These are phyloP conservation scores for Pristionchus fissidentatus DNA, from an alignment of 2,888 invertebrate genomes.

Conservation along the genomic window DNA sequence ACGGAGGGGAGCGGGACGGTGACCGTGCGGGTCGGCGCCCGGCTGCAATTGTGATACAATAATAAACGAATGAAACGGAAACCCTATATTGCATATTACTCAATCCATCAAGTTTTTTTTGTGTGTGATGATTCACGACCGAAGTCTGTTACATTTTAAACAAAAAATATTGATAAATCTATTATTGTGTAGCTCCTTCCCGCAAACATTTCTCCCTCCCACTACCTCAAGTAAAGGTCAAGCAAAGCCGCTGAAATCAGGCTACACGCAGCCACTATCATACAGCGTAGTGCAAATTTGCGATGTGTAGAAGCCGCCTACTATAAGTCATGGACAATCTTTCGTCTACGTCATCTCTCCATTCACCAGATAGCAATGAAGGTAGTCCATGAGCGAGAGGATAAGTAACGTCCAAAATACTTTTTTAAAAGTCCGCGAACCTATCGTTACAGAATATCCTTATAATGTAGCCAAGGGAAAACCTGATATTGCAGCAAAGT, in stretches of 20 bases:
- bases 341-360: background rate
- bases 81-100: too few species aligned
- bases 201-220: too few species aligned
- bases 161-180: too few species aligned
- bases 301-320: background rate
- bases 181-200: background rate
- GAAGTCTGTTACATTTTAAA: too few species aligned
- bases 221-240: background rate
- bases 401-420: too few species aligned
- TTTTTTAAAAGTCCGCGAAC: too few species aligned
- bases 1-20: conserved; percentile 50
- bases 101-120: too few species aligned
- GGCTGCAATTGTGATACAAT: conserved; percentile 32
- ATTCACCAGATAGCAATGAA: conserved; percentile 51
- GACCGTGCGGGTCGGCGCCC: conserved; percentile 51
- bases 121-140: too few species aligned
- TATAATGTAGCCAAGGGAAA: too few species aligned
- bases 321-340: background rate
- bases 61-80: too few species aligned
- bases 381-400: conserved; percentile 53
- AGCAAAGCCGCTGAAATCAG: background rate
- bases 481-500: too few species aligned
- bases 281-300: background rate
- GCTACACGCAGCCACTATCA: background rate
- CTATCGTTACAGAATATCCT: too few species aligned